Conservation (phyloP, 2,888 invertebrate genomes). For the Cantharis flavilabris region DNA sequence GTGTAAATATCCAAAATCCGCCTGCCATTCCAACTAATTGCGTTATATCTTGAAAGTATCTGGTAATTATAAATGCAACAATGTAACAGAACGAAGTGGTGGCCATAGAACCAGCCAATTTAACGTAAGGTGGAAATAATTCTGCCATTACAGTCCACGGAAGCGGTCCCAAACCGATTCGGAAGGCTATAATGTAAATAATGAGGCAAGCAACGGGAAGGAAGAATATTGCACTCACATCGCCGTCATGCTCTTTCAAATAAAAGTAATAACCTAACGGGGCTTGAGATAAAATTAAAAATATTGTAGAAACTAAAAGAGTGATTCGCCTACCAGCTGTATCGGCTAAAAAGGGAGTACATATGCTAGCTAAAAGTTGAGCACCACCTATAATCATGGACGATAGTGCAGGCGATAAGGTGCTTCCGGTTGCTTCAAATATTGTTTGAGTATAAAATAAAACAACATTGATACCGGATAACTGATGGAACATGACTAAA, state of each 20-base stretch:
- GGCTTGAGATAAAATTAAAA: conserved; percentile 68
- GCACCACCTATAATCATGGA: conserved; percentile 77
- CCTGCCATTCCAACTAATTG: conserved; percentile 61
- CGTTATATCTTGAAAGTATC: conserved; percentile 68
- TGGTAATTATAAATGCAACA: conserved; percentile 76
- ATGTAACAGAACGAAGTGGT: conserved; percentile 78
- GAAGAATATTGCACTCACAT: conserved; percentile 61
- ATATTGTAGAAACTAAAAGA: conserved; percentile 68
- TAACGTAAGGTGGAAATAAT: conserved; percentile 77
- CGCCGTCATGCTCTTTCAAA: conserved; percentile 54
- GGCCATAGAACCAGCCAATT: conserved; percentile 72
- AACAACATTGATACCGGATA: conserved; percentile 77
- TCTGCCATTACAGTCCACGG: conserved; percentile 83
- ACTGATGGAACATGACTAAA: conserved; percentile 78
- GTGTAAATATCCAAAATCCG: conserved; percentile 72
- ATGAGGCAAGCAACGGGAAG: conserved; percentile 71
- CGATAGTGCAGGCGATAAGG: conserved; percentile 63
- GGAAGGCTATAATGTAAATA: conserved; percentile 73
- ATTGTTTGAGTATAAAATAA: conserved; percentile 75
- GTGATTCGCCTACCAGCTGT: conserved; percentile 72
- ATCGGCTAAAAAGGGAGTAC: conserved; percentile 77
- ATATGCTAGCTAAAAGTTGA: conserved; percentile 70
- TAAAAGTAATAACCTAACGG: conserved; percentile 66
- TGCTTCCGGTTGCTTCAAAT: conserved; percentile 67
- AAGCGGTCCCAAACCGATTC: conserved; percentile 75